Evolutionary conservation across 1,140 invertebrate genomes (phyloP).

Genomic region (Drosophila nigrodunni): DNA sequence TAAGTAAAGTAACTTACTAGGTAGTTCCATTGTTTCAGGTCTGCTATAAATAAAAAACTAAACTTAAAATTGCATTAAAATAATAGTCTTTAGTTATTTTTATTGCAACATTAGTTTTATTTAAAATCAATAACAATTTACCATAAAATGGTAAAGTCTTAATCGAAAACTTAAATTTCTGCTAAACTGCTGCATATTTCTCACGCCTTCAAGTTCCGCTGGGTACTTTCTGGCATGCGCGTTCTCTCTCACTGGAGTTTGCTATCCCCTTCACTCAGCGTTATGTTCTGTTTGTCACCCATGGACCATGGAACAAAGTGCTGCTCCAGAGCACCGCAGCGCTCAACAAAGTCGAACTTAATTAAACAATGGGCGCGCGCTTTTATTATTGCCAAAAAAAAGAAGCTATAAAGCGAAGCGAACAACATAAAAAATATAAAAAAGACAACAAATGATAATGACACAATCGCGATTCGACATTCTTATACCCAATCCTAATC

Average conservation of each 20-base stretch:
- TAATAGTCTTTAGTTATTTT: not conserved
- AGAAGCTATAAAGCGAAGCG: slow-evolving; percentile 8
- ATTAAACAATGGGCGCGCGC: slow-evolving; percentile 51
- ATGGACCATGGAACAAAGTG: slow-evolving; percentile 27
- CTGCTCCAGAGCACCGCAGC: slow-evolving; percentile 32
- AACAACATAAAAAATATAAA: slow-evolving; percentile 25
- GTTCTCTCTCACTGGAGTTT: not conserved
- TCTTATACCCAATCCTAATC: slow-evolving; percentile 42
- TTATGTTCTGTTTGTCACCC: slow-evolving; percentile 55
- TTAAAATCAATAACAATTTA: not conserved
- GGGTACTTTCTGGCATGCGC: slow-evolving; percentile 34
- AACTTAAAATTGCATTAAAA: not conserved
- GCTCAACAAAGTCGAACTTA: slow-evolving; percentile 45
- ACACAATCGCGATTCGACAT: slow-evolving; percentile 49
- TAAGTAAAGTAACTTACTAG: too few relatives aligned
- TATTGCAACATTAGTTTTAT: not conserved
- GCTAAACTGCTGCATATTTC: not conserved
- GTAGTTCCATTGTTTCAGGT: too few relatives aligned
- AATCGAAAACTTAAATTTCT: not conserved
- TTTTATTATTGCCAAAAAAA: slow-evolving; percentile 44
- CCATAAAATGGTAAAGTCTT: not conserved
- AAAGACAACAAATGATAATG: slow-evolving; percentile 47
- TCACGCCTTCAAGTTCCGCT: slow-evolving; percentile 24
- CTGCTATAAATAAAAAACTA: too few relatives aligned
- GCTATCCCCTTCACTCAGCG: not conserved